Percentiles rank a stretch among this genome's conserved stretches.
Evolutionary conservation across 2,888 invertebrate species (phyloP).

Genomic region (Digitonthophagus gazella): DNA sequence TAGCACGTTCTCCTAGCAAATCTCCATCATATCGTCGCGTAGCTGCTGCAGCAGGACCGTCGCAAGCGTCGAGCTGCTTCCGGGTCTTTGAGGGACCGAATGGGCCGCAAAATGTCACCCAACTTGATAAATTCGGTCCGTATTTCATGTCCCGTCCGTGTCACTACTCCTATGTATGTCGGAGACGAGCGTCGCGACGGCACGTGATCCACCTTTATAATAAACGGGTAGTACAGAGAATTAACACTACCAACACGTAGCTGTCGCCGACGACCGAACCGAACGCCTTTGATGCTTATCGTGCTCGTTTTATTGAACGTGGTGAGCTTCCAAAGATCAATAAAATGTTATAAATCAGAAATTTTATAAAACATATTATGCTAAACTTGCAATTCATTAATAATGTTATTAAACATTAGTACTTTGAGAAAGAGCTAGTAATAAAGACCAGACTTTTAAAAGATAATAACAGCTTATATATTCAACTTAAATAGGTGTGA

Average conservation of each 20-base stretch:
- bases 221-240: background rate
- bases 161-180: background rate
- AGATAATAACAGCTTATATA: too few species aligned
- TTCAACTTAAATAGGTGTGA: too few species aligned
- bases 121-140: background rate
- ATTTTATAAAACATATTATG: too few species aligned
- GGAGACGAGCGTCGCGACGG: background rate
- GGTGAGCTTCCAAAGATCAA: background rate
- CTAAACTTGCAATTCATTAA: too few species aligned
- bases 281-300: background rate
- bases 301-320: background rate
- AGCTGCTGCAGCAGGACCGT: background rate
- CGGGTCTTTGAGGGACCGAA: background rate
- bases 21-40: background rate
- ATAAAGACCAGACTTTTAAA: too few species aligned
- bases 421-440: too few species aligned
- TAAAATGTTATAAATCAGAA: background rate
- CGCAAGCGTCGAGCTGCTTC: background rate
- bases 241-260: background rate
- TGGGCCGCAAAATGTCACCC: background rate
- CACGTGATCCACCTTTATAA: background rate
- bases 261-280: background rate
- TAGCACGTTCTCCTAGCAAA: background rate
- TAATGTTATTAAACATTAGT: too few species aligned
- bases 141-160: background rate